Evolutionary conservation across 2,113 vertebrate genomes (phyloP), one percentile per base, ranked within the genome.

Genomic region (Tapirus terrestris): DNA sequence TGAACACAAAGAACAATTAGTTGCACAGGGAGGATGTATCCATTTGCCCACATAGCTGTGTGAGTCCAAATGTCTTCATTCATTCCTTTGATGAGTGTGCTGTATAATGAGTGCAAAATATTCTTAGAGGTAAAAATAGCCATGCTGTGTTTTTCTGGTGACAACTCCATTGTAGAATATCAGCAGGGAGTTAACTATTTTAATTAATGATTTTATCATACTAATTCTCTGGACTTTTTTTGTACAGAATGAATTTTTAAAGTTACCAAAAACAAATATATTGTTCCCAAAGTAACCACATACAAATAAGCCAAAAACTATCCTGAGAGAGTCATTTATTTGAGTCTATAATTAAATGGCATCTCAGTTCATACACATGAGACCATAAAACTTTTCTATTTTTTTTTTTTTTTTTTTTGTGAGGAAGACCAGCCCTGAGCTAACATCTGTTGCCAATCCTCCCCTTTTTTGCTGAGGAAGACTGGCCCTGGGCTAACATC

Each of bases 161-260:
- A 92, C 33, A 73, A 70, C 33, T 94, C 31, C 43, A 96, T 86
- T 97, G 83, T 10, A 89, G 25, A 91, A 39, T 70, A 82, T 92
- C 61, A 83, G 80, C 79, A 93, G 29, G 60, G 58, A 95, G 61
- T 65, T 94, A 90, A 60, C 53, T 68, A 79, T 96, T 97, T 95
- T 97, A 97, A 93, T 94, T 93, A 94, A 94, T 96, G 77, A 96
- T 91, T 94, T 87, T 83, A 95, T 97, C 91, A 96, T 43, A 45
- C 36, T 81, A 77, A 82, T 25, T 95, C 43, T 65, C 58, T 82
- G n/a, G 25, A 58, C 18, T 27, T 68, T 93, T 75, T 97, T 83
- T 79, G 31, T 65, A 79, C 45, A 89, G 31, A 96, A 14, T 65
- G 33, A 89, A 89, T 88, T 95, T 89, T 65, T 70, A 91, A 96